These are phyloP conservation scores for Magallana nippona DNA, from an alignment of 2,888 invertebrate genomes.

Conservation along the genomic window DNA sequence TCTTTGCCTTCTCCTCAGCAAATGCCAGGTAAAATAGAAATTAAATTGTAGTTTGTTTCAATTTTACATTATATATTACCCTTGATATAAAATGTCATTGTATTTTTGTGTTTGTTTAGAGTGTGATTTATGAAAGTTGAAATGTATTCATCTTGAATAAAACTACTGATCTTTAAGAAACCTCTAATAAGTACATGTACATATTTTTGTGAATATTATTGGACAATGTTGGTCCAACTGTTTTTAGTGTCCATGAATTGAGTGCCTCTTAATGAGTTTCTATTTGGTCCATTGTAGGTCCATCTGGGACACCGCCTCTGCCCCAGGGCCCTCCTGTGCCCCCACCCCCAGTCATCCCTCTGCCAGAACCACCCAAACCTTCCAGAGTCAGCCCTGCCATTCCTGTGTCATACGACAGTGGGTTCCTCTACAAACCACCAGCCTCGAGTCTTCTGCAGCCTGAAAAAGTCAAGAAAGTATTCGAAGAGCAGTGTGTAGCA, in stretches of 20 bases:
- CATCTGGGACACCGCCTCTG: constrained; percentile 14
- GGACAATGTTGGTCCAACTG: no score
- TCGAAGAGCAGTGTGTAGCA: constrained; percentile 41
- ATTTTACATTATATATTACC: not conserved
- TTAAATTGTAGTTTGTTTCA: not conserved
- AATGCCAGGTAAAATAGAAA: not conserved
- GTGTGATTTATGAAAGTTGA: no score
- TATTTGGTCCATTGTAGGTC: no score
- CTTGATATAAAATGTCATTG: not conserved
- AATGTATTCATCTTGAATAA: no score
- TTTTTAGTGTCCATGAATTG: no score
- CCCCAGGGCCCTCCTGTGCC: not conserved
- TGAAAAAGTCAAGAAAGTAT: constrained; percentile 45
- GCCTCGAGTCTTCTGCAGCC: constrained; percentile 38
- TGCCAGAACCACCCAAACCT: constrained; percentile 20
- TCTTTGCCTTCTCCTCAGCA: constrained; percentile 2
- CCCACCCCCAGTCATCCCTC: constrained; percentile 1
- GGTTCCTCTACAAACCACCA: constrained; percentile 40
- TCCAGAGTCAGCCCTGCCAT: not conserved
- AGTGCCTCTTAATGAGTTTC: no score
- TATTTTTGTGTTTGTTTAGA: no score
- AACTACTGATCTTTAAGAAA: no score
- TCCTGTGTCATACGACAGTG: constrained; percentile 34
- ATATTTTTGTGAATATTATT: no score
- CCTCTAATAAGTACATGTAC: no score